Conservation (phyloP, 2,888 invertebrate genomes). For the Plebejus argus region DNA sequence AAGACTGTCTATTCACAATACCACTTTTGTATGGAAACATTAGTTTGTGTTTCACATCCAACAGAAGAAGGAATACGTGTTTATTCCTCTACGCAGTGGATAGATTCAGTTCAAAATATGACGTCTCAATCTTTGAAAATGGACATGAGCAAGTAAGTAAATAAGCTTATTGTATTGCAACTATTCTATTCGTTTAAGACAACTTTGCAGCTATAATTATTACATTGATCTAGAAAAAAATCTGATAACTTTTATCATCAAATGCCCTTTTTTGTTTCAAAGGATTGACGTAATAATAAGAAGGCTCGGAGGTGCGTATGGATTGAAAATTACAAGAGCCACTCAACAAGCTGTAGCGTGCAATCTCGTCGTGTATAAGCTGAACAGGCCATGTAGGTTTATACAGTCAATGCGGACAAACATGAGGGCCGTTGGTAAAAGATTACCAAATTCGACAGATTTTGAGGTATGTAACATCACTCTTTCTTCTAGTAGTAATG, state of each 20-base stretch:
- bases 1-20: slow-evolving; percentile 77
- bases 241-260: neutral
- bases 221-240: neutral
- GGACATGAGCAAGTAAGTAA: slow-evolving; percentile 71
- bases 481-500: neutral
- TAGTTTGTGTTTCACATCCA: slow-evolving; percentile 80
- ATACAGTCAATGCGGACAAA: slow-evolving; percentile 83
- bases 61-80: slow-evolving; percentile 84
- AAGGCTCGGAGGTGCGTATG: slow-evolving; percentile 78
- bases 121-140: slow-evolving; percentile 75
- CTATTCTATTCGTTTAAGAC: neutral
- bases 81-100: slow-evolving; percentile 78
- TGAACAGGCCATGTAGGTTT: slow-evolving; percentile 84
- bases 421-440: slow-evolving; percentile 81
- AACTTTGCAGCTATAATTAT: neutral
- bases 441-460: slow-evolving; percentile 69
- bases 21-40: slow-evolving; percentile 85
- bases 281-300: slow-evolving; percentile 83
- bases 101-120: slow-evolving; percentile 72
- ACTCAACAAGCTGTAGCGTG: slow-evolving; percentile 81
- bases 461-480: slow-evolving; percentile 63
- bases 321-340: slow-evolving; percentile 85
- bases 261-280: slow-evolving; percentile 39
- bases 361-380: slow-evolving; percentile 81
- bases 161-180: neutral